Percentiles rank a stretch among this genome's conserved stretches.
These are phyloP conservation scores for Dysmachus trigonus DNA, from an alignment of 2,888 invertebrate genomes.

Conservation along the genomic window DNA sequence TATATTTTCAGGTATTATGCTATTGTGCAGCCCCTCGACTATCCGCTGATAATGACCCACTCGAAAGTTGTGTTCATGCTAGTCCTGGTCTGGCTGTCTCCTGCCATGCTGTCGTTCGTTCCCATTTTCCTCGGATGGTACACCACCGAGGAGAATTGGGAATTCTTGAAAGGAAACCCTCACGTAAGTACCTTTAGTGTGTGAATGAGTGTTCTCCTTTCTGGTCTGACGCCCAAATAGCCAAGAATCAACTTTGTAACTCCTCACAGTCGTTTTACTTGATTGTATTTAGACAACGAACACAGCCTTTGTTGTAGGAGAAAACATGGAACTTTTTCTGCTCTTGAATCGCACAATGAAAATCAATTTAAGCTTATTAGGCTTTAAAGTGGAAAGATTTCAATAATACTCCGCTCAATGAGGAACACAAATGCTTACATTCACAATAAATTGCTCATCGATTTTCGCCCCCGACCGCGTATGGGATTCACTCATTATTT, in stretches of 20 bases:
- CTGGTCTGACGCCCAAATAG: neutral
- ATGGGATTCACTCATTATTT: neutral
- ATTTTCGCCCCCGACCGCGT: neutral
- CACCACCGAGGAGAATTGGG: slow-evolving; percentile 83
- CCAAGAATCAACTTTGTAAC: neutral
- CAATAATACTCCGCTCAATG: slow-evolving; percentile 5
- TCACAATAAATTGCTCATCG: slow-evolving; percentile 2
- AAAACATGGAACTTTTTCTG: neutral
- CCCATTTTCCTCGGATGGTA: slow-evolving; percentile 97
- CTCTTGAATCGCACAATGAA: slow-evolving; percentile 38
- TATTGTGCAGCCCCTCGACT: slow-evolving; percentile 90
- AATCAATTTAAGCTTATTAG: slow-evolving; percentile 45
- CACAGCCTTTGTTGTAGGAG: neutral
- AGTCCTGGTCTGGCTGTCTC: slow-evolving; percentile 89
- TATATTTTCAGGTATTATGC: slow-evolving; percentile 78
- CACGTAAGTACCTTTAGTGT: slow-evolving; percentile 64
- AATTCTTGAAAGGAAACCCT: slow-evolving; percentile 73
- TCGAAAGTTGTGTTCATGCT: slow-evolving; percentile 82
- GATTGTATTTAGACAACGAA: neutral
- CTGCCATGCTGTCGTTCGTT: slow-evolving; percentile 89
- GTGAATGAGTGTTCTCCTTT: neutral
- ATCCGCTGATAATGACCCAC: slow-evolving; percentile 91
- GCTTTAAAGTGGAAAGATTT: slow-evolving; percentile 21
- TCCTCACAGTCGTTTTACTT: neutral
- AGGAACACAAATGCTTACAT: neutral